Evolutionary conservation across 2,797 vertebrate genomes (phyloP), one percentile per base, ranked within the genome.

Genomic region (Pygocentrus nattereri): DNA sequence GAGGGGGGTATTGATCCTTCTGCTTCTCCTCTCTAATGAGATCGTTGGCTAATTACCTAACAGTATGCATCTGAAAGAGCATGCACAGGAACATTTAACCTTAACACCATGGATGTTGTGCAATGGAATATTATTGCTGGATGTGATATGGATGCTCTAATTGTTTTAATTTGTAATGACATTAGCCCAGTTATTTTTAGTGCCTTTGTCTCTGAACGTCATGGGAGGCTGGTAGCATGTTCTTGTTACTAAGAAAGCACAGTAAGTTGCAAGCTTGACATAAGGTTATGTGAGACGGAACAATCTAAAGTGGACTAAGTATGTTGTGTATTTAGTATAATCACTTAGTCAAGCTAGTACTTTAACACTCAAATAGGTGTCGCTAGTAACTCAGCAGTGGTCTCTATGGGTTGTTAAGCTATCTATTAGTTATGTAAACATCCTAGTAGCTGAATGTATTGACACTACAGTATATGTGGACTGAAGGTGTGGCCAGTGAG

Each of bases 41-140:
- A 75, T 52, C 61, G 71, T 74, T 80, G 70, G 71, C 74, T 87
- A 83, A 87, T 88, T 89, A 87, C 61, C 2, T 12, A 52, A 75
- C 41, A 61, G 52, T 68, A 64, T 71, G 49, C 61, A 5, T 71
- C 21, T 38, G 38, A 77, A 52, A 59, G 50, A 34, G 16, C 38
- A 19, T 19, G 52, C 72, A 62, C 47, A 52, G 41, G 54, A 72
- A 25, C 67, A 25, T 52, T 75, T 82, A 71, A 74, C 70, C 56
- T 77, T 78, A 47, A 54, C 54, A 74, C 30, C 49, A 49, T 62
- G 15, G 73, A 41, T 23, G 38, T 62, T 23, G 21, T 23, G 0
- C 54, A 50, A 0, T 34, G 19, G 23, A 30, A 49, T 65, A 34
- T 13, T 56, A 7, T 25, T 41, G 25, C 50, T 54, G 12, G 23